Conservation (phyloP, 2,888 invertebrate genomes). For the Venusia cambrica region DNA sequence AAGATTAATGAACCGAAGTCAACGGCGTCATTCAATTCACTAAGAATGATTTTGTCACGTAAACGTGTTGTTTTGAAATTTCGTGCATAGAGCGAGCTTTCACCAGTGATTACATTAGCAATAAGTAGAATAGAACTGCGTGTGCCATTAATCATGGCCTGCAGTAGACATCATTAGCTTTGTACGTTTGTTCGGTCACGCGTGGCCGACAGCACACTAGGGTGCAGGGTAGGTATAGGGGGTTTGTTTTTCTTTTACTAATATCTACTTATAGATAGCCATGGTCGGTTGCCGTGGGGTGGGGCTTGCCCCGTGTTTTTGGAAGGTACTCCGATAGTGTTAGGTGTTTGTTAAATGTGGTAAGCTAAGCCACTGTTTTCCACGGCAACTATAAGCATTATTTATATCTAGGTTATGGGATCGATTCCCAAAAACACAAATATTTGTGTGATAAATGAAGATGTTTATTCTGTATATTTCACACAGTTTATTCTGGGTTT, state of each 20-base stretch:
- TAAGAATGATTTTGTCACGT: constrained; percentile 1
- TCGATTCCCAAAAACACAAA: too few relatives aligned
- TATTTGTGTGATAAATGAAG: too few relatives aligned
- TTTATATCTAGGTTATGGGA: too few relatives aligned
- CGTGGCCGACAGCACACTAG: constrained; percentile 22
- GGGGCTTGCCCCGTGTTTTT: background rate
- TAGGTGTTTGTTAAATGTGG: background rate
- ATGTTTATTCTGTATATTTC: too few relatives aligned
- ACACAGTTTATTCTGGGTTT: too few relatives aligned
- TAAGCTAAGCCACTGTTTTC: too few relatives aligned
- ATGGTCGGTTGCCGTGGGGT: background rate
- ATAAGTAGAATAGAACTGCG: constrained; percentile 28
- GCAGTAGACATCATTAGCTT: constrained; percentile 33
- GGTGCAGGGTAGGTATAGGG: constrained; percentile 11
- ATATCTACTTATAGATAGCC: background rate
- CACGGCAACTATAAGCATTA: too few relatives aligned
- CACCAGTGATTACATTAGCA: constrained; percentile 28
- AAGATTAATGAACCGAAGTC: constrained; percentile 26
- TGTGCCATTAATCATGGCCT: constrained; percentile 32
- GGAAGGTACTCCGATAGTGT: too few relatives aligned
- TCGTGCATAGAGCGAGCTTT: constrained; percentile 20
- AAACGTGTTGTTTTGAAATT: constrained; percentile 7
- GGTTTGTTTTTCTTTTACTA: constrained; percentile 14
- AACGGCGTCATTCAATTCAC: too few relatives aligned
- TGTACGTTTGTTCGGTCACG: constrained; percentile 30